Conservation (phyloP, 2,797 vertebrate genomes). For the Mallotus villosus region DNA sequence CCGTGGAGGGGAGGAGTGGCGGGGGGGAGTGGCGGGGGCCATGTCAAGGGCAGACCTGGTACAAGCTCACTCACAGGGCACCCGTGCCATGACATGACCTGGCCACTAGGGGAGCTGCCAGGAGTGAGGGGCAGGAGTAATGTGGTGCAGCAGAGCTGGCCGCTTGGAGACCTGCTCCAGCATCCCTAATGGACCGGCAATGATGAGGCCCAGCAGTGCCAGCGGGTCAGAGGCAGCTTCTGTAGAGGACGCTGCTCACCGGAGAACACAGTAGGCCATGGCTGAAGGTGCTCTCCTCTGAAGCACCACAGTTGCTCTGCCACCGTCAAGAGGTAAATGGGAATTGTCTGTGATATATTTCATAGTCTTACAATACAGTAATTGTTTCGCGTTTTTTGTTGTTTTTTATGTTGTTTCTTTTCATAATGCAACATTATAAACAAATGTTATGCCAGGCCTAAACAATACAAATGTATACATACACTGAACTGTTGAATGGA, state of each 20-base stretch:
- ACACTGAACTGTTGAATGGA: conserved; percentile 62
- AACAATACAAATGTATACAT: conserved; percentile 56
- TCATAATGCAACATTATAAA: conserved; percentile 45
- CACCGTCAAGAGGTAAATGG: conserved; percentile 54
- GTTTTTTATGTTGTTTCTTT: not conserved
- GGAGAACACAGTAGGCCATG: conserved; percentile 70
- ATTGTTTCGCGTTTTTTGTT: no score
- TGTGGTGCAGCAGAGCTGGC: conserved; percentile 63
- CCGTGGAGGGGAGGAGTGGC: conserved; percentile 51
- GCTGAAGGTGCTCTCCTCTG: conserved; percentile 73
- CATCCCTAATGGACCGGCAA: conserved; percentile 78
- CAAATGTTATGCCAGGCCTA: not conserved
- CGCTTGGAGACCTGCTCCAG: conserved; percentile 72
- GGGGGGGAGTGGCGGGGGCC: conserved; percentile 43
- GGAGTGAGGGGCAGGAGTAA: conserved; percentile 73
- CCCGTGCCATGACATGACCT: conserved; percentile 79
- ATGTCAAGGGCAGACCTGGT: conserved; percentile 79
- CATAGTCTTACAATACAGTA: not conserved
- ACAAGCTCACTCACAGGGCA: conserved; percentile 82
- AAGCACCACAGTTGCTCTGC: conserved; percentile 56
- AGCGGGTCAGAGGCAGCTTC: conserved; percentile 78
- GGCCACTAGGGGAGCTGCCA: conserved; percentile 77
- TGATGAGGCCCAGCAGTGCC: conserved; percentile 77
- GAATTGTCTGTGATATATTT: conserved; percentile 15
- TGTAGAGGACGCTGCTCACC: conserved; percentile 70